A percentile compares a stretch with the other conserved stretches of the same genome.
phyloP scores from a whole-genome alignment of 2,888 invertebrate species.

The Eumacrocentrus americanus region DNA sequence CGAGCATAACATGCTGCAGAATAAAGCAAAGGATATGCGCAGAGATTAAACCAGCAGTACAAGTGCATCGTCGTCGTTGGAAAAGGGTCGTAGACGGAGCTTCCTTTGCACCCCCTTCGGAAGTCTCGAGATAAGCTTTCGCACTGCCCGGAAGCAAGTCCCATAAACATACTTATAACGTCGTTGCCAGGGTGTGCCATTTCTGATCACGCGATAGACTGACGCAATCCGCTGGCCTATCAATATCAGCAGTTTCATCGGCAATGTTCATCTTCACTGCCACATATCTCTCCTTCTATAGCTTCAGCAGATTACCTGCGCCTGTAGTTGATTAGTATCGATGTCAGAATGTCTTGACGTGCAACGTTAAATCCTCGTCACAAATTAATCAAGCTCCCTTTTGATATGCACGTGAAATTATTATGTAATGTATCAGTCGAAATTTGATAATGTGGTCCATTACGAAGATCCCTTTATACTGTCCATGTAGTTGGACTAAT shows the following conservation, averaged over 20 bases:
- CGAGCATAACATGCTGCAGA: slow-evolving; percentile 5
- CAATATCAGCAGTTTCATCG: slow-evolving; percentile 4
- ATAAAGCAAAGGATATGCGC: slow-evolving; percentile 25
- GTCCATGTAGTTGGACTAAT: neutral
- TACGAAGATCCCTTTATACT: neutral
- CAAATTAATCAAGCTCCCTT: no score
- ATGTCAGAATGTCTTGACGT: no score
- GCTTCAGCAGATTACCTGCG: neutral
- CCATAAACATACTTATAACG: slow-evolving; percentile 18
- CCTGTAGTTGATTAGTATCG: no score
- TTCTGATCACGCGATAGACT: slow-evolving; percentile 16
- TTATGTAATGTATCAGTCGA: no score
- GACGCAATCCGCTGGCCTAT: slow-evolving; percentile 5
- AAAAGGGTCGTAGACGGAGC: slow-evolving; percentile 7
- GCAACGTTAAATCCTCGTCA: no score
- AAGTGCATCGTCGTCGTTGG: slow-evolving; percentile 9
- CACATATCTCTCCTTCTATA: neutral
- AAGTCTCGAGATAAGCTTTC: slow-evolving; percentile 21
- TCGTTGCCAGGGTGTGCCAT: neutral
- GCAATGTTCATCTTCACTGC: neutral
- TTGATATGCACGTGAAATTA: no score
- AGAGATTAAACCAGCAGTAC: slow-evolving; percentile 40
- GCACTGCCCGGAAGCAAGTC: slow-evolving; percentile 2
- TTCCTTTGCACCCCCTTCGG: slow-evolving; percentile 7
- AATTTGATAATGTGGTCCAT: neutral